Conservation (phyloP, 2,888 invertebrate species). For the Cartodere bifasciata region DNA sequence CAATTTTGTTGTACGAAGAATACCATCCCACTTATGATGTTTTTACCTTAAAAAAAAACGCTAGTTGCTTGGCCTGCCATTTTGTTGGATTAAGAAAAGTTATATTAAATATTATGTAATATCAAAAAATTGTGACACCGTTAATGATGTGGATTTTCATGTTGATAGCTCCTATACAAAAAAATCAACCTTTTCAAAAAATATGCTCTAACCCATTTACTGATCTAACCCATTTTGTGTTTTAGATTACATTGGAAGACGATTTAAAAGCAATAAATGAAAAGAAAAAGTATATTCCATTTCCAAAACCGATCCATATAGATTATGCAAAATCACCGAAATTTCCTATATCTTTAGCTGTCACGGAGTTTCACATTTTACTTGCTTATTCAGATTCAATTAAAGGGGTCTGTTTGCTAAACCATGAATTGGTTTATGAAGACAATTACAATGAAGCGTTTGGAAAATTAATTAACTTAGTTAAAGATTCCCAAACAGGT, state of each 20-base stretch:
- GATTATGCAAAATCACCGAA: conserved; percentile 28
- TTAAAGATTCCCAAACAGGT: conserved; percentile 63
- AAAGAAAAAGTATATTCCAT: conserved; percentile 29
- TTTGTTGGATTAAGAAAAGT: too few species aligned
- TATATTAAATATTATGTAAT: too few species aligned
- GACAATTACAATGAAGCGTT: conserved; percentile 70
- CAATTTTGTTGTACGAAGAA: too few species aligned
- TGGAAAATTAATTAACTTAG: conserved; percentile 67
- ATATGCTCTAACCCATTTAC: too few species aligned
- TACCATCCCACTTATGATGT: too few species aligned
- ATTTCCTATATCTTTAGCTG: conserved; percentile 58
- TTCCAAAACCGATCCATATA: conserved; percentile 30
- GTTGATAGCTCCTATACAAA: too few species aligned
- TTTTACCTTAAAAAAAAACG: too few species aligned
- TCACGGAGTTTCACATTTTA: conserved; percentile 85
- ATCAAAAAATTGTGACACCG: too few species aligned
- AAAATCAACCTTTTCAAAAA: too few species aligned
- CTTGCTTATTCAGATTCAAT: conserved; percentile 73
- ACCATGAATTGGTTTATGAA: conserved; percentile 75
- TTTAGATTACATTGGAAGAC: background rate
- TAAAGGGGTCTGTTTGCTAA: conserved; percentile 72
- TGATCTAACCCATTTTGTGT: background rate
- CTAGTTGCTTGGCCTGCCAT: too few species aligned
- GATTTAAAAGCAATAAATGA: conserved; percentile 37
- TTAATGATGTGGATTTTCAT: too few species aligned